Evolutionary conservation across 1,140 invertebrate species (phyloP).

Genomic region (Aphis craccivora): DNA sequence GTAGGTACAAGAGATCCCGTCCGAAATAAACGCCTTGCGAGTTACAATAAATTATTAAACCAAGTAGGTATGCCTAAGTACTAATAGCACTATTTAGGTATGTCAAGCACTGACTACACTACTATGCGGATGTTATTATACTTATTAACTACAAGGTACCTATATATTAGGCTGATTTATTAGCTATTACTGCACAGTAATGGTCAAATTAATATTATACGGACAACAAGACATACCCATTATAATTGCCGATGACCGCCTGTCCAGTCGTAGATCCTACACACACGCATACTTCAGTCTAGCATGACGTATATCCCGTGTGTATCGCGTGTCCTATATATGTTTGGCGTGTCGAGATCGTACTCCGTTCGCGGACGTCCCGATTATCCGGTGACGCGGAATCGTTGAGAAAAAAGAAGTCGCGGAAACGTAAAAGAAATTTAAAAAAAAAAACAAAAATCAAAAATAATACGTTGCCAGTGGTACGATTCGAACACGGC

Average conservation of each 20-base stretch:
- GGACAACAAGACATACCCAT: background rate
- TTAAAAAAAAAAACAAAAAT: no score
- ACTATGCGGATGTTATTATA: background rate
- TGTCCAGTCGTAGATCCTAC: background rate
- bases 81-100: background rate
- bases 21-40: background rate
- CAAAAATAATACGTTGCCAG: background rate
- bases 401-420: background rate
- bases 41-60: background rate
- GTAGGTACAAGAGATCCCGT: no score
- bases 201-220: background rate
- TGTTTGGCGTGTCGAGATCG: background rate
- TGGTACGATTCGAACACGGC: background rate
- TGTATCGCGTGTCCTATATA: background rate
- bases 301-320: background rate
- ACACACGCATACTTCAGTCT: background rate
- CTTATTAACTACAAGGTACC: background rate
- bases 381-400: background rate
- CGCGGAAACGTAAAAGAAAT: background rate
- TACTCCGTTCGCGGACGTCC: background rate
- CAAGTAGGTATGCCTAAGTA: background rate
- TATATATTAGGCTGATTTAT: background rate
- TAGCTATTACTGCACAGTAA: background rate
- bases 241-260: background rate
- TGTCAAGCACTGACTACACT: background rate